Evolutionary conservation across 2,113 vertebrate genomes (phyloP), one percentile per base, ranked within the genome.

Genomic region (Scatophagus argus): DNA sequence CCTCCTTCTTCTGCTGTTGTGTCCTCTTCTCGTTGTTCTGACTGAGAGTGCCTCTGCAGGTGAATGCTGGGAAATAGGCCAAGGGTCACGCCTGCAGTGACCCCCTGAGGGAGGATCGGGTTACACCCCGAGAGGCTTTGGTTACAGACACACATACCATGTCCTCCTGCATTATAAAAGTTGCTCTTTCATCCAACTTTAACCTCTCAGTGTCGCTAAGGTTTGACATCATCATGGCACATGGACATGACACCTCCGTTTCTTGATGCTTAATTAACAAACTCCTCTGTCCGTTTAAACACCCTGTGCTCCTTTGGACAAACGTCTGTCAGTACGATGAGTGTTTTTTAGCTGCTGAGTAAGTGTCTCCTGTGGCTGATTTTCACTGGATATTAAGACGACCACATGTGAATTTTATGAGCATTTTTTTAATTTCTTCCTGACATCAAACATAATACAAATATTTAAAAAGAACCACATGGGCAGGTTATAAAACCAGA

Each of bases 21-120:
- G 59, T 79, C 56, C 84, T 83, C 39, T 77, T 81, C 72, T 77
- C 54, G 21, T 23, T 64, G 77, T 71, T 74, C 74, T 46, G 68
- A 80, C 73, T 91, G 89, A 82, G 79, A 81, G 77, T 89, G 81
- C 88, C 80, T 83, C 87, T 93, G 90, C 94, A 95, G 95, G 95
- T 95, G 94, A 93, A 94, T 87, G 68, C 85, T 93, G 92, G 88
- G 91, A 95, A 94, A 85, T 83, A 81, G 84, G 93, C 91, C 93
- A 94, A 90, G 90, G 93, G 87, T 92, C 89, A 81, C 54, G 68
- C 82, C 80, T 78, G 82, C 80, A 79, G 64, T 88, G 83, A 83
- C 78, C 81, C 80, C 69, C 77, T 38, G 5, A 65, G 39, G 59
- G 68, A 66, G 80, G 84, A 87, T 93, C 86, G 56, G 69, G 71